phyloP scores from a whole-genome alignment of 1,140 invertebrate genomes.

The Hylaeus anthracinus region DNA sequence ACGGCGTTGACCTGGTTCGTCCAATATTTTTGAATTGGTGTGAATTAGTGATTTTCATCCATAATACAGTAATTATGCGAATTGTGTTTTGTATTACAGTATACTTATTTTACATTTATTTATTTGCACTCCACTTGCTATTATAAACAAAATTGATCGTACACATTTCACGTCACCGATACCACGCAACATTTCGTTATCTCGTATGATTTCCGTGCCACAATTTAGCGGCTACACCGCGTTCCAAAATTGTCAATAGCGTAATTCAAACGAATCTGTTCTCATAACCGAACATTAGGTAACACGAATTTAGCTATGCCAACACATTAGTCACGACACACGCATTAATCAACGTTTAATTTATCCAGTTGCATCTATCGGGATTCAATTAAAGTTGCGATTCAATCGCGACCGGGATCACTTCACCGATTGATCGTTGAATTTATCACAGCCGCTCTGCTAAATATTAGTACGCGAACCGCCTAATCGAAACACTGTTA shows the following conservation, averaged over 20 bases:
- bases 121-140: too few species aligned
- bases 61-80: too few species aligned
- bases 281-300: background rate
- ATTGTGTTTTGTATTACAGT: too few species aligned
- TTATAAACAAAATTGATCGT: too few species aligned
- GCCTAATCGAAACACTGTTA: conserved; percentile 35
- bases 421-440: conserved; percentile 9
- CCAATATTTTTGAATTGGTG: too few species aligned
- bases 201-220: too few species aligned
- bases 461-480: conserved; percentile 24
- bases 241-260: background rate
- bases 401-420: conserved; percentile 35
- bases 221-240: too few species aligned
- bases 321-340: background rate
- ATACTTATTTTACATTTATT: too few species aligned
- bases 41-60: too few species aligned
- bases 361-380: conserved; percentile 28
- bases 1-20: background rate
- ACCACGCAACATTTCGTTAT: too few species aligned
- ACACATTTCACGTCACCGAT: too few species aligned
- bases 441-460: conserved; percentile 25
- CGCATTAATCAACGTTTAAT: conserved; percentile 41
- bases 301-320: background rate
- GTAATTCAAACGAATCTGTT: background rate
- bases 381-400: conserved; percentile 45